Evolutionary conservation across 30 jellyfish, hydroid and myxozoan species (phyloP), one percentile per base, ranked within the genome.

Genomic region (Mastigias papua): DNA sequence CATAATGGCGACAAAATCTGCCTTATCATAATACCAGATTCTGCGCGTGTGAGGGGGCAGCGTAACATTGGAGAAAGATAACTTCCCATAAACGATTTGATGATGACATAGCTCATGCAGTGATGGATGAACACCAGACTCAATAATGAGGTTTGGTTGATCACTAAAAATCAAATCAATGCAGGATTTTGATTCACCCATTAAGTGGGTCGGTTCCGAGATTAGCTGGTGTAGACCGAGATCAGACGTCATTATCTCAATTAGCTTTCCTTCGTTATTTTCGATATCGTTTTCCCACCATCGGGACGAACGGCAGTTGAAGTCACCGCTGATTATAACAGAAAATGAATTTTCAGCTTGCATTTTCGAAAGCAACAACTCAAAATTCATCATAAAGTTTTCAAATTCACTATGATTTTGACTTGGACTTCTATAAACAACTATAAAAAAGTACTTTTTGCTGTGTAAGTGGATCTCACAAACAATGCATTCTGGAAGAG

Each of bases 101-200:
- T 80, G 81, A 80, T 66, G 90, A 49, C 90, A 80, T 70, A 60
- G 90, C 7, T 80, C 92, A 49, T 82, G 86, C 65, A 80, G 60
- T n/a, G 78, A 78, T 19, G 63, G 91, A 42, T 81, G 83, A 46
- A 78, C 89, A 51, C 89, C 89, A 54, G 78, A 30, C 35, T 78
- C 78, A 60, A 80, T 80, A 66, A 80, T 21, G 81, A 80, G 90
- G 90, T 80, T 80, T 11, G 64, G 81, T 54, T 80, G 69, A 57
- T 57, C 30, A 3, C 34, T 76, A 49, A 78, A 78, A 61, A 54
- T 78, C 6, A 78, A n/a, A n/a, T 78, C 89, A 78, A 78, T 78
- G 23, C 84, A 72, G 25, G 84, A 72, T 37, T 37, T 72, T 5
- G 66, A 57, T 3, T 78, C 67, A 32, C 89, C 81, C 5, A 57